Evolutionary conservation across 2,888 invertebrate species (phyloP), one percentile per base, ranked within the genome.

Genomic region (Clitarchus hookeri): DNA sequence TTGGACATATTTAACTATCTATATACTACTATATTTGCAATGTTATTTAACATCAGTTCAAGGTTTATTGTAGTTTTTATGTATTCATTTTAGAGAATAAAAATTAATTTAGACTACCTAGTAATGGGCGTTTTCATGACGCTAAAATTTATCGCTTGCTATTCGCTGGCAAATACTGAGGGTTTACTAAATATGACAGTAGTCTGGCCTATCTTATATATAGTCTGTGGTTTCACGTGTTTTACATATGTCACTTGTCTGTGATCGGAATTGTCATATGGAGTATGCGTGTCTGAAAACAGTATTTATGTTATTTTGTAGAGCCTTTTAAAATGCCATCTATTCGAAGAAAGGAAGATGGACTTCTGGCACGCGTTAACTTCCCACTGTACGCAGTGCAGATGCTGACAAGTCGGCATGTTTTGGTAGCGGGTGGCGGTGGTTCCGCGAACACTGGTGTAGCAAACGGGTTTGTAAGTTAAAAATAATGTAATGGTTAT

Each of bases 381-480:
- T 98, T 98, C 93, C 99, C 99, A 9, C 93, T 98, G 87, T 99
- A 98, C 91, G 95, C 97, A 4, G 94, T 98, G 54, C 96, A 97
- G 92, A 96, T 97, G 93, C 93, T 99, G 87, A 97, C 97, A 53
- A 97, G 97, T 92, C 94, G 98, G 89, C 98, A 98, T 93, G 96
- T 99, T 89, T 93, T 99, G 88, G 98, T 99, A 84, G 99, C 97
- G 88, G 99, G 99, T 86, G 99, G 99, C 86, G 99, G 99, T 87
- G 99, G 99, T 86, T 96, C 97, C 77, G 96, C 98, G 25, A 98
- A 98, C 92, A 99, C 99, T 83, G 99, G 99, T 86, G 97, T 99
- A 86, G 96, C 97, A 77, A 99, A 99, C 94, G 98, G 98, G 91
- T 97, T 99, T 93, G 98, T 98, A 93, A 95, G 97, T 95, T 87